Evolutionary conservation across 2,797 vertebrate genomes (phyloP).

Genomic region (Erethizon dorsatum): DNA sequence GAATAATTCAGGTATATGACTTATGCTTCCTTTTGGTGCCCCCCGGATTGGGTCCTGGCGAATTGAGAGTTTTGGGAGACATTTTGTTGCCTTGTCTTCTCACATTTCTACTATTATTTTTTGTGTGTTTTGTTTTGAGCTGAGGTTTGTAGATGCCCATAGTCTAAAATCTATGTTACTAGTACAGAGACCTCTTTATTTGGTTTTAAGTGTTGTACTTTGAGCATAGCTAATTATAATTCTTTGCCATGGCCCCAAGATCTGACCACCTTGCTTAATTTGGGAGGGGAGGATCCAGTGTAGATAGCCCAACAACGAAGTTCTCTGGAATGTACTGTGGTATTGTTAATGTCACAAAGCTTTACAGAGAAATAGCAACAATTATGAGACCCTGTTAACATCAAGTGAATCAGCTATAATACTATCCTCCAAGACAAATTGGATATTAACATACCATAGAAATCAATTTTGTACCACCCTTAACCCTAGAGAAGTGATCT

Average conservation of each 20-base stretch:
- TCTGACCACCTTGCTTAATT: neutral
- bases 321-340: neutral
- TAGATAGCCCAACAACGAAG: neutral
- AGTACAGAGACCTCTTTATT: neutral
- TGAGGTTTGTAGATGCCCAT: neutral
- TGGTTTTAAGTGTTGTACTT: neutral
- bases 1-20: neutral
- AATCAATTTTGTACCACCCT: neutral
- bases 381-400: neutral
- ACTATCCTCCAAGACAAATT: neutral
- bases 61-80: neutral
- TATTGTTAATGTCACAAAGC: neutral
- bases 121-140: neutral
- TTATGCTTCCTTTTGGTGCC: neutral
- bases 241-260: neutral
- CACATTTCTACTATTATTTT: neutral
- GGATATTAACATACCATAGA: neutral
- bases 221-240: neutral
- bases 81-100: neutral
- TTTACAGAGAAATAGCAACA: neutral
- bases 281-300: neutral
- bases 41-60: neutral
- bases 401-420: neutral
- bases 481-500: neutral
- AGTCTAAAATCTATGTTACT: neutral